A percentile compares a stretch with the other conserved stretches of the same genome.
These are phyloP conservation scores for Pristionchus arcanus DNA, from an alignment of 2,888 invertebrate species.

Conservation along the genomic window DNA sequence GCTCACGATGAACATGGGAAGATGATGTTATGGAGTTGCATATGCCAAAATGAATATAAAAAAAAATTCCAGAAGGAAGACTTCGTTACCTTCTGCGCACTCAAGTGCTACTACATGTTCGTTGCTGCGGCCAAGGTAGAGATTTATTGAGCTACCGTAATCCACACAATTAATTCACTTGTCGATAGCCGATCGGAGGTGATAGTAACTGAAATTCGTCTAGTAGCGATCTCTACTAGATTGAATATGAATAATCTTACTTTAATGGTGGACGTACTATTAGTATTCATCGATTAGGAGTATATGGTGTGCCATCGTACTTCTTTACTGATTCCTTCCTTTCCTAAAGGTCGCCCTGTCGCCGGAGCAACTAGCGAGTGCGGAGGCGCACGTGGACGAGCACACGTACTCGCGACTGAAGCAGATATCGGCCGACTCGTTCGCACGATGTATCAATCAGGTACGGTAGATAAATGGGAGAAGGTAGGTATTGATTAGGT, in stretches of 20 bases:
- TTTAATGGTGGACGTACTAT: too few species aligned
- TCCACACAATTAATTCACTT: not conserved
- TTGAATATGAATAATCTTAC: too few species aligned
- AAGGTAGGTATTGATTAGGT: not conserved
- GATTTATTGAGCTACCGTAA: not conserved
- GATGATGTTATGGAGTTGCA: not conserved
- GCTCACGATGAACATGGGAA: not conserved
- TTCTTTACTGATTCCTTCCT: not conserved
- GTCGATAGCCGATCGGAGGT: too few species aligned
- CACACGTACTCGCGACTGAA: conserved; percentile 68
- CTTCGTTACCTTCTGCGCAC: conserved; percentile 87
- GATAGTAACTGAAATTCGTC: too few species aligned
- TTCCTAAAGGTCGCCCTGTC: conserved; percentile 63
- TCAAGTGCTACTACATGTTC: conserved; percentile 92
- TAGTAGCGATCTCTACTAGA: too few species aligned
- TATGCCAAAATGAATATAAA: not conserved
- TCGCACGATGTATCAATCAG: conserved; percentile 71
- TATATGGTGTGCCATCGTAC: conserved; percentile 4
- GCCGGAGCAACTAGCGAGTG: conserved; percentile 68
- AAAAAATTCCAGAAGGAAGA: conserved; percentile 76
- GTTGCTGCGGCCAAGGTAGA: conserved; percentile 84
- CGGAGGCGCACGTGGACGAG: conserved; percentile 71
- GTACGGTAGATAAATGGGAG: conserved; percentile 58
- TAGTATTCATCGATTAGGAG: not conserved
- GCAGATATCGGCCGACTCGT: conserved; percentile 73